Percentiles rank a stretch among this genome's conserved stretches.
Conservation (phyloP, 2,113 vertebrate species). For the Macrotis lagotis region DNA sequence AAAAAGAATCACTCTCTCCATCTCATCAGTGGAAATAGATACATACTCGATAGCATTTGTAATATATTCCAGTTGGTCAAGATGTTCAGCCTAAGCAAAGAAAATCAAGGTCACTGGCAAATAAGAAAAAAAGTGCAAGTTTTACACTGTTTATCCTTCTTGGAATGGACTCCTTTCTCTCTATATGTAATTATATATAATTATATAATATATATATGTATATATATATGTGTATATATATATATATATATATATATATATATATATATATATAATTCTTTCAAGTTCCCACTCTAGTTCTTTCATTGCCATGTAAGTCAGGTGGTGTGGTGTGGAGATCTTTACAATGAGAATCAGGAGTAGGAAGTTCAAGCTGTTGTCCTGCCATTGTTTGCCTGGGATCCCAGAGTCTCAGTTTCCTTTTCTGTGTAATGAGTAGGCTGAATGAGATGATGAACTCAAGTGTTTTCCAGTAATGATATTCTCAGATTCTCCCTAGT, state of each 20-base stretch:
- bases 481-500: background rate
- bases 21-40: background rate
- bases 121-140: background rate
- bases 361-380: rapidly evolving
- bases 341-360: background rate
- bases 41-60: background rate
- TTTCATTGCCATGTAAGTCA: background rate
- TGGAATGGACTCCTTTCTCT: background rate
- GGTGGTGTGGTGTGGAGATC: background rate
- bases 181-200: too few relatives aligned
- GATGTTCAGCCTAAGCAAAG: background rate
- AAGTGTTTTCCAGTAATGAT: background rate
- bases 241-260: too few relatives aligned
- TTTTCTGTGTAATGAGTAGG: rapidly evolving
- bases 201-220: too few relatives aligned
- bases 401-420: background rate
- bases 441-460: background rate
- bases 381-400: background rate
- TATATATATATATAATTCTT: background rate
- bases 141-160: background rate
- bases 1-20: background rate
- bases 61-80: background rate
- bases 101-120: background rate
- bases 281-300: too few relatives aligned
- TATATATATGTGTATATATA: too few relatives aligned